These are phyloP conservation scores for Thera britannica DNA, from an alignment of 2,888 invertebrate genomes.

Conservation along the genomic window DNA sequence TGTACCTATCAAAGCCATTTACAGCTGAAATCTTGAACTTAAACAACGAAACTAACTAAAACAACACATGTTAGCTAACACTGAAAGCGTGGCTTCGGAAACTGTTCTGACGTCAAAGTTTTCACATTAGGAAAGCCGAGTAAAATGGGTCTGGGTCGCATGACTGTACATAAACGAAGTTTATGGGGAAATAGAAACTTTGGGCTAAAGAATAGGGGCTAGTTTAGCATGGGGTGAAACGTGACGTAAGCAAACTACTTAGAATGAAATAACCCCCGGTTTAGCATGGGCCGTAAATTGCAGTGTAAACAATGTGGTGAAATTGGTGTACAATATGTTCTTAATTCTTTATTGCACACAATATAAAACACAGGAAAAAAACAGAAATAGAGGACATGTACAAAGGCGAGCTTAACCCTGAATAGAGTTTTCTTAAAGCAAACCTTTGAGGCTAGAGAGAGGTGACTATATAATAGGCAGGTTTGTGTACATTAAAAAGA, in stretches of 20 bases:
- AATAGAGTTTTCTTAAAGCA: too few relatives aligned
- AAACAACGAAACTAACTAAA: slow-evolving; percentile 34
- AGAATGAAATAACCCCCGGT: slow-evolving; percentile 61
- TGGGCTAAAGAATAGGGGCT: slow-evolving; percentile 36
- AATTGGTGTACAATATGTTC: slow-evolving; percentile 30
- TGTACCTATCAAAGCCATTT: slow-evolving; percentile 7
- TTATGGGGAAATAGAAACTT: slow-evolving; percentile 51
- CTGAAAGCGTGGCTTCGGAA: slow-evolving; percentile 41
- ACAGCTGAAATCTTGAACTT: slow-evolving; percentile 29
- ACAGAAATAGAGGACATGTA: too few relatives aligned
- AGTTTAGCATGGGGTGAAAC: slow-evolving; percentile 52
- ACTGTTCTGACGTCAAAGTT: slow-evolving; percentile 75
- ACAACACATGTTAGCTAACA: slow-evolving; percentile 40
- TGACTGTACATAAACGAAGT: slow-evolving; percentile 32
- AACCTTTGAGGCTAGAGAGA: too few relatives aligned
- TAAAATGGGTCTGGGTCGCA: slow-evolving; percentile 75
- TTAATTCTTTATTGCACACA: too few relatives aligned
- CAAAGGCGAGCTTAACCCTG: too few relatives aligned
- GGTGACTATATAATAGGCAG: too few relatives aligned
- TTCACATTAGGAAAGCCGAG: slow-evolving; percentile 66
- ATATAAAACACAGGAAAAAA: too few relatives aligned
- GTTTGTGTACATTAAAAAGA: too few relatives aligned
- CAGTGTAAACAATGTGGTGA: slow-evolving; percentile 41
- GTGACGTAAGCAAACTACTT: slow-evolving; percentile 57
- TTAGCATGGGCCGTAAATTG: slow-evolving; percentile 52